These are phyloP conservation scores for Plutomurus gul DNA, from an alignment of 1,140 invertebrate species.

Conservation along the genomic window DNA sequence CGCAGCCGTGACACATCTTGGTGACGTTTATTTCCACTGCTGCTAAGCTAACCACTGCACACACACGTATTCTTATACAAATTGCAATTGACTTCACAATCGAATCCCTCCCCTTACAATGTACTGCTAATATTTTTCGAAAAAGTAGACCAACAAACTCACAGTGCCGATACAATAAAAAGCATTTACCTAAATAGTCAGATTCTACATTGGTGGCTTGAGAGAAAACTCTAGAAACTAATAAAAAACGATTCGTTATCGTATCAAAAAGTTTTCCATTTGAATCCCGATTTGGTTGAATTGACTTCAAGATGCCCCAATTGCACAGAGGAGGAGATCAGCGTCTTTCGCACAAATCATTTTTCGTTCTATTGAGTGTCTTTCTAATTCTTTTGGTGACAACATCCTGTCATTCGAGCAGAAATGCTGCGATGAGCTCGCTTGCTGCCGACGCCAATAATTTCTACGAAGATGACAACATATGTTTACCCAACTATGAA, in stretches of 20 bases:
- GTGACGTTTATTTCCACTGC: too few relatives aligned
- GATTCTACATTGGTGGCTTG: too few relatives aligned
- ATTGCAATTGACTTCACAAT: too few relatives aligned
- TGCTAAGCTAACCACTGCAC: too few relatives aligned
- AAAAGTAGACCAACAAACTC: too few relatives aligned
- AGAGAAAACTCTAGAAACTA: too few relatives aligned
- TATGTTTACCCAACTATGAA: conserved; percentile 73
- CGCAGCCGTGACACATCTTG: too few relatives aligned
- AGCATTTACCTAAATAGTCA: too few relatives aligned
- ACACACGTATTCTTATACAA: too few relatives aligned
- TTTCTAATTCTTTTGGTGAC: conserved; percentile 14
- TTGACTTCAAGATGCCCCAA: conserved; percentile 19
- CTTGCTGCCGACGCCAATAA: background rate
- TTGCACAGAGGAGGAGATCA: background rate
- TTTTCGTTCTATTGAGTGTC: conserved; percentile 20
- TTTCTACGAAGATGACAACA: conserved; percentile 34
- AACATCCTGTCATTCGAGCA: conserved; percentile 4
- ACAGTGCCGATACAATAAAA: too few relatives aligned
- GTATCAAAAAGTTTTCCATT: background rate
- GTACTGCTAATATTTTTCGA: too few relatives aligned
- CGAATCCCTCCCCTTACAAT: too few relatives aligned
- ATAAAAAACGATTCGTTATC: background rate
- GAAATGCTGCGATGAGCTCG: background rate
- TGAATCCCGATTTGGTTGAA: background rate
- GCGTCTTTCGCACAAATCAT: background rate